These are phyloP conservation scores for Meda fulgida DNA, from an alignment of 2,797 vertebrate genomes.

Conservation along the genomic window DNA sequence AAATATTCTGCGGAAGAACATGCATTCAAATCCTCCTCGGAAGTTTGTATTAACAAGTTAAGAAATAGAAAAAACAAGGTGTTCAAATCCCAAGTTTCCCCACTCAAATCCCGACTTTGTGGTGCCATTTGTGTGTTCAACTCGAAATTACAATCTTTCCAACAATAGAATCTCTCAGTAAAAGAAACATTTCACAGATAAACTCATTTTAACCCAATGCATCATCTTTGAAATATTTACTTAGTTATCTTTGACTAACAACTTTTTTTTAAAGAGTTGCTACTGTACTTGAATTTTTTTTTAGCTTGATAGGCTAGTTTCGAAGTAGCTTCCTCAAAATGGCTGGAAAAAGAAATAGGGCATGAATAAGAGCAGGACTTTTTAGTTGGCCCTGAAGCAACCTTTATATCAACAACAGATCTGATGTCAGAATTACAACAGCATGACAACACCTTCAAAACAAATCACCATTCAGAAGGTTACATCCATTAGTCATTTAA, in stretches of 20 bases:
- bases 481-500: slow-evolving; percentile 18
- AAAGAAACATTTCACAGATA: neutral
- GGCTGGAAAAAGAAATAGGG: neutral
- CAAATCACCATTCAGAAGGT: slow-evolving; percentile 19
- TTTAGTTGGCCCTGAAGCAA: slow-evolving; percentile 2
- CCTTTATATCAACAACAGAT: neutral
- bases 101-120: neutral
- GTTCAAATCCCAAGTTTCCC: neutral
- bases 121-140: neutral
- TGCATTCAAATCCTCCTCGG: neutral
- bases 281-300: neutral
- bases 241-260: too few relatives aligned
- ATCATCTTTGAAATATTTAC: neutral
- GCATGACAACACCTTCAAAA: slow-evolving; percentile 33
- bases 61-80: neutral
- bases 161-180: neutral
- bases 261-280: neutral
- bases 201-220: neutral
- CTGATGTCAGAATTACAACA: slow-evolving; percentile 20
- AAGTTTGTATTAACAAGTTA: neutral
- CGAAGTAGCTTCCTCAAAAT: neutral
- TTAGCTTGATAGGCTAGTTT: neutral
- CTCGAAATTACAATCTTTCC: neutral
- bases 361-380: neutral
- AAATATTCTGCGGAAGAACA: neutral